A percentile compares a stretch with the other conserved stretches of the same genome.
Conservation (phyloP, 2,113 vertebrate species). For the Leucoraja erinaceus region DNA sequence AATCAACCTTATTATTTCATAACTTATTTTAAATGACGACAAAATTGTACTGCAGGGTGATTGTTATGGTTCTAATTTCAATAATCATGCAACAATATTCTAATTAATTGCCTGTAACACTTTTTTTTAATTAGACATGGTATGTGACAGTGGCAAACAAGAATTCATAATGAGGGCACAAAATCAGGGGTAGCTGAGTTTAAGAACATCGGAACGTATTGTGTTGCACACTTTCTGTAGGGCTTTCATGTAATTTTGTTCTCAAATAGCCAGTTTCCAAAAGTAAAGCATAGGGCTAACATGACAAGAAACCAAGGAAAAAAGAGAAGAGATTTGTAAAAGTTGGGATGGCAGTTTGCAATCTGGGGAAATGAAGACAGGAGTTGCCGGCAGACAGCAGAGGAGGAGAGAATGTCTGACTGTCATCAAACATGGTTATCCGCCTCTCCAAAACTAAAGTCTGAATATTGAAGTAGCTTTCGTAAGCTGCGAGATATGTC, state of each 20-base stretch:
- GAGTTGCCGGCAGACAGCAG: neutral
- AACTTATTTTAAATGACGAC: conserved; percentile 25
- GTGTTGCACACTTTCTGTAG: neutral
- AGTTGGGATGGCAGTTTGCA: neutral
- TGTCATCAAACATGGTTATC: neutral
- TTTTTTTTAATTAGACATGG: neutral
- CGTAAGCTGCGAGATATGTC: neutral
- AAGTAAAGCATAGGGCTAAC: neutral
- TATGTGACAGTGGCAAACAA: neutral
- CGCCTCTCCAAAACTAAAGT: neutral
- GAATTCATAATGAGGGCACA: neutral
- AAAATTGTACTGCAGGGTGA: conserved; percentile 14
- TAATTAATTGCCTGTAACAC: neutral
- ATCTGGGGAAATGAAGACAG: neutral
- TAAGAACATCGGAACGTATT: neutral
- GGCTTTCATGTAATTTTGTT: neutral
- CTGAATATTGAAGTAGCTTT: neutral
- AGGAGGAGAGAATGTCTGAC: neutral
- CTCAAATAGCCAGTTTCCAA: neutral
- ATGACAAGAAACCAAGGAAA: neutral
- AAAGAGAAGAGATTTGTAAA: neutral
- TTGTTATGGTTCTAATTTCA: conserved; percentile 24
- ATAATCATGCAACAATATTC: conserved; percentile 16
- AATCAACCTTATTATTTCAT: neutral
- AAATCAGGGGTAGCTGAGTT: neutral